A percentile compares a stretch with the other conserved stretches of the same genome.
Evolutionary conservation across 2,888 invertebrate species (phyloP).

Genomic region (Hydriomena furcata): DNA sequence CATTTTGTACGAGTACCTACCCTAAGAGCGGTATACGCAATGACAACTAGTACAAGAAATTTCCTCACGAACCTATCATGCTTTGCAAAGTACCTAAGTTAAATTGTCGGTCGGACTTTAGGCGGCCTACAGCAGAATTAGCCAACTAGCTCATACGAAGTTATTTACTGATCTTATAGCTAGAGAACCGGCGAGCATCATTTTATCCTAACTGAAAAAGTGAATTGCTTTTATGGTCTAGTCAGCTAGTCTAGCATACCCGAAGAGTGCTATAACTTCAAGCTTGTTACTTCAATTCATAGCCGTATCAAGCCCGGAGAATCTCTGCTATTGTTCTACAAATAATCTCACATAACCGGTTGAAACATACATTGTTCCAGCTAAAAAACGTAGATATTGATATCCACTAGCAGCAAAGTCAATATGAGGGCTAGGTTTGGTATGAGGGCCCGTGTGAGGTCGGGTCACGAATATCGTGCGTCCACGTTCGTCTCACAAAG

Average conservation of each 20-base stretch:
- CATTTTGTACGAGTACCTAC: too few relatives aligned
- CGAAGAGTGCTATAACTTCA: constrained; percentile 18
- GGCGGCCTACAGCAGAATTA: too few relatives aligned
- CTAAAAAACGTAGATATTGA: constrained; percentile 29
- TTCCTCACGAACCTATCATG: too few relatives aligned
- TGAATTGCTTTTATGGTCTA: constrained; percentile 1
- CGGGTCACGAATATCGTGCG: constrained; percentile 56
- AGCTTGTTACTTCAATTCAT: constrained; percentile 28
- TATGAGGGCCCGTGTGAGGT: constrained; percentile 31
- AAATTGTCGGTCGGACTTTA: too few relatives aligned
- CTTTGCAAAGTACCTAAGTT: too few relatives aligned
- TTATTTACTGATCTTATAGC: too few relatives aligned
- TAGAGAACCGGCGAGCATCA: too few relatives aligned
- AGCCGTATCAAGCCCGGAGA: constrained; percentile 26
- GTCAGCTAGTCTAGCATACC: constrained; percentile 7
- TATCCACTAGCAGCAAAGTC: constrained; percentile 22
- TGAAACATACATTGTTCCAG: constrained; percentile 33
- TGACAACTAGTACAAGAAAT: too few relatives aligned
- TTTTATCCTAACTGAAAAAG: not conserved
- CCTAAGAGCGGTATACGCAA: too few relatives aligned
- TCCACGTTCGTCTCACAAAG: constrained; percentile 48
- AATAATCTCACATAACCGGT: constrained; percentile 30
- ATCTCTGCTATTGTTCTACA: constrained; percentile 33
- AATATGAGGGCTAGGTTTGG: constrained; percentile 14
- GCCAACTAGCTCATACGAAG: too few relatives aligned